These are phyloP conservation scores for Dicaeum eximium DNA, from an alignment of 2,113 vertebrate genomes.

Conservation along the genomic window DNA sequence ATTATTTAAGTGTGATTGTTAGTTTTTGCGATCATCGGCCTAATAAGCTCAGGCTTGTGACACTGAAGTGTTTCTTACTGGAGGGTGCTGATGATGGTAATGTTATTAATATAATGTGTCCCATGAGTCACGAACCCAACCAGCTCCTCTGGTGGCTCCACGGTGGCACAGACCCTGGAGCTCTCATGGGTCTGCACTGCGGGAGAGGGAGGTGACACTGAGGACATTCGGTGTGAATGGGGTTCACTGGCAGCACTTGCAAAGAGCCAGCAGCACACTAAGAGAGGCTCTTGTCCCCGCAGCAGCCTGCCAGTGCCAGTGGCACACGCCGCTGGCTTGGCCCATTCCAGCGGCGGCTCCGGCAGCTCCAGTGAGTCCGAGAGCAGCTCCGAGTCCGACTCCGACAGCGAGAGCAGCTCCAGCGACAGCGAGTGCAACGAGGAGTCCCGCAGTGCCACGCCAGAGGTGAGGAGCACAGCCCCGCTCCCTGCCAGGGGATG, in stretches of 20 bases:
- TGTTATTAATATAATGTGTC: background rate
- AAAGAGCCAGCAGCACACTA: background rate
- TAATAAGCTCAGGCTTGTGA: conserved; percentile 6
- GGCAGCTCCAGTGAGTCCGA: conserved; percentile 94
- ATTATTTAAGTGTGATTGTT: conserved; percentile 61
- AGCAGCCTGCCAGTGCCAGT: conserved; percentile 68
- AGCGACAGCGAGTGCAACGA: conserved; percentile 91
- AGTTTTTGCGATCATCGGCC: conserved; percentile 25
- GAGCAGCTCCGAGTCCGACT: conserved; percentile 93
- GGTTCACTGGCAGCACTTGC: background rate
- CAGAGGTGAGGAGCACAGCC: conserved; percentile 79
- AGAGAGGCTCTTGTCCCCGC: background rate
- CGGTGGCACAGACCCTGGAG: fast-evolving
- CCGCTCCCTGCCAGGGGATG: background rate
- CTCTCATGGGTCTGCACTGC: fast-evolving
- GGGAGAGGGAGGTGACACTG: background rate
- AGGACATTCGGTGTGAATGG: fast-evolving
- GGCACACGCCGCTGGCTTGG: conserved; percentile 27
- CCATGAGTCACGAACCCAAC: background rate
- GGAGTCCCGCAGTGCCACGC: conserved; percentile 81
- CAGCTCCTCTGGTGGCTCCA: background rate
- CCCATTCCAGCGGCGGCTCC: conserved; percentile 78
- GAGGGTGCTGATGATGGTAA: background rate
- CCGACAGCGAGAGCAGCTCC: conserved; percentile 91
- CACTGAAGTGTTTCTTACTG: background rate